phyloP scores from a whole-genome alignment of 2,888 invertebrate genomes.

The Cephus pulcher region DNA sequence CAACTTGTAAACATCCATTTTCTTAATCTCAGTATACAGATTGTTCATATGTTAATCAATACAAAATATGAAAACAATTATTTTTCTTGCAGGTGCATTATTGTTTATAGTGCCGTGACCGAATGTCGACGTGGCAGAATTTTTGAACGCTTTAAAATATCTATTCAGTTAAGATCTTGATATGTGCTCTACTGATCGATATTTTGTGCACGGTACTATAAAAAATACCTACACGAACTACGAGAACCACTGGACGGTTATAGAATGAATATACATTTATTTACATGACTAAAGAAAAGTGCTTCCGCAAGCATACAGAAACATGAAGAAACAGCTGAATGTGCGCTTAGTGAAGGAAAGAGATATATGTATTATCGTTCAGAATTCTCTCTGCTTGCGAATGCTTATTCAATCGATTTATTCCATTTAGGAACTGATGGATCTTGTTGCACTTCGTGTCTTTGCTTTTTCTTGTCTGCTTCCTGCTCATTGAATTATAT shows the following conservation, averaged over 20 bases:
- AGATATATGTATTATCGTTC: neutral
- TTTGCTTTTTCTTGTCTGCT: neutral
- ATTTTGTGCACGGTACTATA: neutral
- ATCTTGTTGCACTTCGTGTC: slow-evolving; percentile 9
- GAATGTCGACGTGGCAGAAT: neutral
- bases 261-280: neutral
- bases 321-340: neutral
- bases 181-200: neutral
- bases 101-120: neutral
- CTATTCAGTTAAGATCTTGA: neutral
- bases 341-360: neutral
- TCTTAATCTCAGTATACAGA: neutral
- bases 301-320: neutral
- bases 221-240: neutral
- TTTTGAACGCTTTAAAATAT: neutral
- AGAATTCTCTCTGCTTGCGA: slow-evolving; percentile 1
- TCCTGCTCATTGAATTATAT: neutral
- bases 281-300: neutral
- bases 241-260: neutral
- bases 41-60: neutral
- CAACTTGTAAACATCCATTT: neutral
- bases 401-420: neutral
- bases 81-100: neutral
- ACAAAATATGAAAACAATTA: neutral
- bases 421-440: slow-evolving; percentile 11